Evolutionary conservation across 2,888 invertebrate genomes (phyloP), one percentile per base, ranked within the genome.

Genomic region (Himalopsyche japonica): DNA sequence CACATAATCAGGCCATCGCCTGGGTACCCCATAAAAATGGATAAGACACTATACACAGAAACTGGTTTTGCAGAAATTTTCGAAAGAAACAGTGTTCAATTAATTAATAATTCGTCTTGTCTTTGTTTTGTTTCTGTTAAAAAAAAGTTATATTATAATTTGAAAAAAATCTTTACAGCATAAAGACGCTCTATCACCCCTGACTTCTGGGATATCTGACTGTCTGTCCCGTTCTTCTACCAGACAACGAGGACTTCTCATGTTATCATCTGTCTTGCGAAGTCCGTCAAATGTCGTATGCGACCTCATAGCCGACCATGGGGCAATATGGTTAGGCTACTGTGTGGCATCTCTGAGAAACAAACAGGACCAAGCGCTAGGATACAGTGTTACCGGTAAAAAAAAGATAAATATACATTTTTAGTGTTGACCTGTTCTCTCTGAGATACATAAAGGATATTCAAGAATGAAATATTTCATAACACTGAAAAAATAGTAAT

Each of bases 281-380:
- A 37, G 37, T 8, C 32, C 27, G 18, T 79, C 83, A 2, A 79
- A 79, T 57, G 80, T 64, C 2, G 79, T 27, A 4, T 34, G 64
- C 20, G 80, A 86, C n/a, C 30, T 84, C 34, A 34, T 86, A 30
- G n/a, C 77, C 1, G 82, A 83, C 18, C 83, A 85, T 24, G 83
- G 81, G n/a, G 64, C 83, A 20, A 8, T 37, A 6, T 86, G 83
- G 83, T 30, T 86, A 79, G 76, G 79, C 43, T 43, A n/a, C 85
- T 89, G 49, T 89, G 89, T 86, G 84, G 88, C 8, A 88, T 88
- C 81, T 86, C 87, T 82, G 87, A 88, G n/a, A 88, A 88, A 32
- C 86, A 87, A 48, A 70, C 84, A 32, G 80, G 87, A 27, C 83
- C 83, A 76, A 84, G 83, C 30, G 84, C 87, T 80, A 70, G 86